Percentiles rank a stretch among this genome's conserved stretches.
Conservation (phyloP, 2,797 vertebrate species). For the Sciaenops ocellatus region DNA sequence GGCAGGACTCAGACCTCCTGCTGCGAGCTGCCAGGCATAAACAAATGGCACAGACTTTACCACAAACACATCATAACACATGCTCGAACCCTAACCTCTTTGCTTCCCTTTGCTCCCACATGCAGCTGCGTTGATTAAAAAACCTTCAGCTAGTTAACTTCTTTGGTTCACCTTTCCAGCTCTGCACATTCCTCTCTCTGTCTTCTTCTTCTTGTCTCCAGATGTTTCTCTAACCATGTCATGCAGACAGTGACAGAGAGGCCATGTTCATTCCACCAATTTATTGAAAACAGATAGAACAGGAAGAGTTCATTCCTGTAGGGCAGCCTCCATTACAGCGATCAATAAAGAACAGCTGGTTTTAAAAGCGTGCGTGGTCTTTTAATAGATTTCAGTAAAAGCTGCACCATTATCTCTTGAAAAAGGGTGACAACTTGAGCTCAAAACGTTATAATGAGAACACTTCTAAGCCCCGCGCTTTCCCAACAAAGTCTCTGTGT, state of each 20-base stretch:
- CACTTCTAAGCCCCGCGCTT: constrained; percentile 9
- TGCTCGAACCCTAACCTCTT: constrained; percentile 43
- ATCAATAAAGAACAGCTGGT: constrained; percentile 62
- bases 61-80: constrained; percentile 73
- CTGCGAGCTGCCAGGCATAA: constrained; percentile 71
- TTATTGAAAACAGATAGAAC: constrained; percentile 78
- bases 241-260: constrained; percentile 52
- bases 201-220: constrained; percentile 68
- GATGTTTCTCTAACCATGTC: constrained; percentile 72
- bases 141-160: constrained; percentile 49
- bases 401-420: constrained; percentile 46
- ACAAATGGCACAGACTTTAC: constrained; percentile 64
- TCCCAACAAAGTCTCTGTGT: constrained; percentile 44
- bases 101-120: constrained; percentile 50
- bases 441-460: constrained; percentile 28
- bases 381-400: constrained; percentile 68
- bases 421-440: constrained; percentile 29
- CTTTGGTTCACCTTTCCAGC: constrained; percentile 49
- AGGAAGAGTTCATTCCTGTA: constrained; percentile 59
- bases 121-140: constrained; percentile 63
- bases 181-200: constrained; percentile 55
- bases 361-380: constrained; percentile 52
- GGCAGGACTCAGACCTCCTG: constrained; percentile 62
- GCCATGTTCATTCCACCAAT: constrained; percentile 63
- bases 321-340: constrained; percentile 48